A percentile compares a stretch with the other conserved stretches of the same genome.
Evolutionary conservation across 2,797 vertebrate species (phyloP).

Genomic region (Fringilla coelebs): DNA sequence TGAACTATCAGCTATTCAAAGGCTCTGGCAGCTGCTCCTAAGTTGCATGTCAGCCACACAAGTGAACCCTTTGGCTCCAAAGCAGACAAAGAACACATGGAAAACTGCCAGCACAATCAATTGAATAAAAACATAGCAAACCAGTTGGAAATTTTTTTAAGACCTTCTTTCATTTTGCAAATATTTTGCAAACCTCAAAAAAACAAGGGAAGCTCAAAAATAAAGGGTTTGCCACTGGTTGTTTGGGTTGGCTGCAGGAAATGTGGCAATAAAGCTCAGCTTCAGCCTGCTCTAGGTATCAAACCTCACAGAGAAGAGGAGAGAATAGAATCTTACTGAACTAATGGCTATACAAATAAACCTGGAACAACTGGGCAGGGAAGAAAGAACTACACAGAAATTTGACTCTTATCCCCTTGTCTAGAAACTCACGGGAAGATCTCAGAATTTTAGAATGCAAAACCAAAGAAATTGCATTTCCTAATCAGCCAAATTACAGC

Average conservation of each 20-base stretch:
- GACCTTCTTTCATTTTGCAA: not conserved
- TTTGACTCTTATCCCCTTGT: not conserved
- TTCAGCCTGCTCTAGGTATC: not conserved
- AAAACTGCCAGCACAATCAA: not conserved
- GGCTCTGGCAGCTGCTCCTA: not conserved
- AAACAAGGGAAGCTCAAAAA: not conserved
- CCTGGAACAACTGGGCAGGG: not conserved
- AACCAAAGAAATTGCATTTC: not conserved
- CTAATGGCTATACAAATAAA: not conserved
- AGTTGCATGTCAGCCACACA: not conserved
- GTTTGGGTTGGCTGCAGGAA: not conserved
- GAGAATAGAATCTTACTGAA: not conserved
- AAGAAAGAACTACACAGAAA: not conserved
- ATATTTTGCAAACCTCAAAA: not conserved
- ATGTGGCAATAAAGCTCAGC: not conserved
- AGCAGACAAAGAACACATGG: not conserved
- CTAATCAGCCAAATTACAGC: not conserved
- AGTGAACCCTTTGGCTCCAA: not conserved
- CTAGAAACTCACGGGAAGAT: not conserved
- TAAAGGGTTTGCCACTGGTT: not conserved
- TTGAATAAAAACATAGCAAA: not conserved
- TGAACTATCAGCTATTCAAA: not conserved
- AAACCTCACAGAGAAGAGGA: not conserved
- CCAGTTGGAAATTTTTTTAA: not conserved
- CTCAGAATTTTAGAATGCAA: not conserved